These are phyloP conservation scores for Toxotes chatareus DNA, from an alignment of 2,113 vertebrate species.

Conservation along the genomic window DNA sequence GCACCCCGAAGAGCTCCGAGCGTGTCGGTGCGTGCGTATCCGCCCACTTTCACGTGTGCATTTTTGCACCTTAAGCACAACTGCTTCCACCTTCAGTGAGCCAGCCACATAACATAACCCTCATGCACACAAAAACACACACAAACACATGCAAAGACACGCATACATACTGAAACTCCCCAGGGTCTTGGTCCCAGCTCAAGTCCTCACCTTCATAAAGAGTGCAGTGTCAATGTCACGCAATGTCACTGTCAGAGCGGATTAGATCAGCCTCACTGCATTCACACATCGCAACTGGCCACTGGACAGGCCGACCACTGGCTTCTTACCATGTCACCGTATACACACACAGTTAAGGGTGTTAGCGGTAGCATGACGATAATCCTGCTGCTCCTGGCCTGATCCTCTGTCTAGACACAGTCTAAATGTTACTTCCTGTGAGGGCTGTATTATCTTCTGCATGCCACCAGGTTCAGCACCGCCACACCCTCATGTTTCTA, in stretches of 20 bases:
- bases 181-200: conserved; percentile 8
- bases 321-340: not conserved
- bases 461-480: no score
- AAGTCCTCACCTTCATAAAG: conserved; percentile 49
- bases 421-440: no score
- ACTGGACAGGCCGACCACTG: not conserved
- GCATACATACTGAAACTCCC: conserved; percentile 6
- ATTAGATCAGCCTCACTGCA: conserved; percentile 28
- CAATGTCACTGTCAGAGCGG: conserved; percentile 46
- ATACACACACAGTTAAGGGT: not conserved
- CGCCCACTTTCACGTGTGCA: not conserved
- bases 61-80: conserved; percentile 53
- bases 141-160: not conserved
- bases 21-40: not conserved
- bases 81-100: conserved; percentile 31
- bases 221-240: conserved; percentile 47
- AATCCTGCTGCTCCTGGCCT: not conserved
- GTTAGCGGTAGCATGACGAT: not conserved
- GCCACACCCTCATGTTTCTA: no score
- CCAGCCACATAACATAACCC: conserved; percentile 1
- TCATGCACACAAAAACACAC: not conserved
- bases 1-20: not conserved
- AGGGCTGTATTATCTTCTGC: no score
- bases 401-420: conserved; percentile 5
- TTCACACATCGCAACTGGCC: conserved; percentile 11